Base-by-base conservation (phyloP, 2,797 vertebrate species). In the Merluccius polli region DNA sequence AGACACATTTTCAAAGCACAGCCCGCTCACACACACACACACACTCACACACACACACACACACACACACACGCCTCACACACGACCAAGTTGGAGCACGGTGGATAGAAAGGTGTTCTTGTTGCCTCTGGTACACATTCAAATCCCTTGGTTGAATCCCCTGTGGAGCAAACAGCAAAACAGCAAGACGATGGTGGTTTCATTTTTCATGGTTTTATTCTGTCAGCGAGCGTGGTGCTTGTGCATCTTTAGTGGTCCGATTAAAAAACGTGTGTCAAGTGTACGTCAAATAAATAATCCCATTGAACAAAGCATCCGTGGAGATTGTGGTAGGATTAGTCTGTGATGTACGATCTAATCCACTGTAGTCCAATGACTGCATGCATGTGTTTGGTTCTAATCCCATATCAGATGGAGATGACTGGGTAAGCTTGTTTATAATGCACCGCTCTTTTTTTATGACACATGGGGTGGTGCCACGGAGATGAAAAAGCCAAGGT, bases 281-380 rank as follows among this genome's bases (percentile, higher is more conserved):
- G 12, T 79, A 81, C 85, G 85, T 85, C 71, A 63, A 82, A 74
- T 33, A 76, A 84, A 82, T 87, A 85, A 88, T 90, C 84, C 74
- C 6, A 27, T 84, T 85, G 78, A 77, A 89, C 85, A 79, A 75
- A 82, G 85, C 59, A 68, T 80, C 78, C 68, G 78, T 76, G 63
- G 79, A 86, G 87, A 86, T 85, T 85, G 79, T 13, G 59, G 44
- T 65, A 63, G 83, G 81, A 83, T 90, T 87, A 87, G 90, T 89
- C 81, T 86, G 72, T 71, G 73, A 72, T 82, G 82, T 88, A 77
- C 84, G 80, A 87, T 88, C 78, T 88, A 88, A 88, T 89, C 88
- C 83, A 81, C 35, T 35, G 33, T 16, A 36, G 73, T 85, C 74
- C 75, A 59, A 79, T 73, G 63, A 70, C 80, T 81, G 77, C 73